These are phyloP conservation scores for Nipponacmea schrenckii DNA, from an alignment of 2,888 invertebrate genomes.

Conservation along the genomic window DNA sequence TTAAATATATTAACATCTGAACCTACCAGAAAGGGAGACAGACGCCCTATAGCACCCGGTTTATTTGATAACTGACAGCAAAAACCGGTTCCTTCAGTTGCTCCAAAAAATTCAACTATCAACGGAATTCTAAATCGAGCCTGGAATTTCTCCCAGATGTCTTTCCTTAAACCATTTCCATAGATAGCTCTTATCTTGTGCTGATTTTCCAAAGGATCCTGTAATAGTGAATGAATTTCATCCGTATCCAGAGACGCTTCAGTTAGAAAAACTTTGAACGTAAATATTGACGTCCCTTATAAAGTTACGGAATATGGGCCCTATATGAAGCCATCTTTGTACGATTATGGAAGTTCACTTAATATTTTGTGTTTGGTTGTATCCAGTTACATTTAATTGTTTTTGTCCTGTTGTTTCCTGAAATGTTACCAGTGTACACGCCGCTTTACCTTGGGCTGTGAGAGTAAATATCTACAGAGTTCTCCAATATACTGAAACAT, in stretches of 20 bases:
- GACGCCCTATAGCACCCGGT: slow-evolving; percentile 47
- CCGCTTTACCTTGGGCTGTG: neutral
- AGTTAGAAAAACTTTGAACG: too few species aligned
- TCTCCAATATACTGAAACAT: slow-evolving; percentile 72
- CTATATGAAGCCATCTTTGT: too few species aligned
- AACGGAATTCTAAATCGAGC: slow-evolving; percentile 83
- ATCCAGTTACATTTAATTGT: too few species aligned
- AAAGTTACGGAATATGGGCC: too few species aligned
- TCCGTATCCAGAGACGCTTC: too few species aligned
- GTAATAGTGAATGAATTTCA: neutral
- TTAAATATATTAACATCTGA: too few species aligned
- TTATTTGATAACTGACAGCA: slow-evolving; percentile 90
- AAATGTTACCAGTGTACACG: too few species aligned
- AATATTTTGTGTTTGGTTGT: too few species aligned
- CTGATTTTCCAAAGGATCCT: slow-evolving; percentile 61
- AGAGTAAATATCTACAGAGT: slow-evolving; percentile 2
- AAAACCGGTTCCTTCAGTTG: slow-evolving; percentile 96
- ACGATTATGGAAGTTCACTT: too few species aligned
- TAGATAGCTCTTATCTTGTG: slow-evolving; percentile 77
- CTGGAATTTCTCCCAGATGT: slow-evolving; percentile 91
- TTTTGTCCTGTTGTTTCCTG: too few species aligned
- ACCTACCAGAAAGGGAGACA: slow-evolving; percentile 46
- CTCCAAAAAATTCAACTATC: slow-evolving; percentile 93
- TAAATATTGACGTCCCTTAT: too few species aligned
- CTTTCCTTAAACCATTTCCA: slow-evolving; percentile 91